Conservation (phyloP, 1,140 invertebrate genomes). For the Aporrectodea caliginosa region DNA sequence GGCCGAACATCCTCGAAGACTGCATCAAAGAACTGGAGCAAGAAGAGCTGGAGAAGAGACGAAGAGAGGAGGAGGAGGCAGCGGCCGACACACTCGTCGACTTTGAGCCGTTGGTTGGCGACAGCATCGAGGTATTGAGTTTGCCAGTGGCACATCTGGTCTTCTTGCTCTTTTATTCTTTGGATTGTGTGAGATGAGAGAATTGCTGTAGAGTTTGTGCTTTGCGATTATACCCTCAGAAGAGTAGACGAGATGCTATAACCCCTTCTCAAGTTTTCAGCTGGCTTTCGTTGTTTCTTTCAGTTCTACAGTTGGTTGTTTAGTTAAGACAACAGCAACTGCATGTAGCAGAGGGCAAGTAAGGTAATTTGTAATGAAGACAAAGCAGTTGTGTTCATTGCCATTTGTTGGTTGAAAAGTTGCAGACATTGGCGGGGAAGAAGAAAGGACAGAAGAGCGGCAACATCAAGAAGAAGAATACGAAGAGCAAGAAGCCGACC, state of each 20-base stretch:
- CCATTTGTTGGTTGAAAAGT: background rate
- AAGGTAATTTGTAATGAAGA: too few relatives aligned
- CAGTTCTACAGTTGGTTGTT: background rate
- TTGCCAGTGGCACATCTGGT: too few relatives aligned
- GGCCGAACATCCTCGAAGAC: conserved; percentile 99
- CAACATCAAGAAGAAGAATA: conserved; percentile 65
- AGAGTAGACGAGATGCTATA: background rate
- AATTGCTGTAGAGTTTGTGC: too few relatives aligned
- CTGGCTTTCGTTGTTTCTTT: background rate
- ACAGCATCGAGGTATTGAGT: background rate
- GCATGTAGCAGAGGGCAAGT: too few relatives aligned
- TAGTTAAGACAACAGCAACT: too few relatives aligned
- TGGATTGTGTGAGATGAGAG: too few relatives aligned
- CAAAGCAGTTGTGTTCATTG: too few relatives aligned
- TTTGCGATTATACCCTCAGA: too few relatives aligned
- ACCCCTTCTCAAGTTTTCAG: background rate
- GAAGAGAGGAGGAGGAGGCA: conserved; percentile 48
- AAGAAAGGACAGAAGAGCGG: conserved; percentile 83
- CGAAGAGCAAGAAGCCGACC: conserved; percentile 82
- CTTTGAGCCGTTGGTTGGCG: conserved; percentile 62
- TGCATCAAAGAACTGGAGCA: conserved; percentile 97
- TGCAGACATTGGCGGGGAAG: conserved; percentile 44
- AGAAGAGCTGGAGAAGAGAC: conserved; percentile 27
- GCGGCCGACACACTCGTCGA: conserved; percentile 54
- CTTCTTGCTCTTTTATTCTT: too few relatives aligned